Evolutionary conservation across 1,140 invertebrate species (phyloP).

Genomic region (Zaprionus vittiger): DNA sequence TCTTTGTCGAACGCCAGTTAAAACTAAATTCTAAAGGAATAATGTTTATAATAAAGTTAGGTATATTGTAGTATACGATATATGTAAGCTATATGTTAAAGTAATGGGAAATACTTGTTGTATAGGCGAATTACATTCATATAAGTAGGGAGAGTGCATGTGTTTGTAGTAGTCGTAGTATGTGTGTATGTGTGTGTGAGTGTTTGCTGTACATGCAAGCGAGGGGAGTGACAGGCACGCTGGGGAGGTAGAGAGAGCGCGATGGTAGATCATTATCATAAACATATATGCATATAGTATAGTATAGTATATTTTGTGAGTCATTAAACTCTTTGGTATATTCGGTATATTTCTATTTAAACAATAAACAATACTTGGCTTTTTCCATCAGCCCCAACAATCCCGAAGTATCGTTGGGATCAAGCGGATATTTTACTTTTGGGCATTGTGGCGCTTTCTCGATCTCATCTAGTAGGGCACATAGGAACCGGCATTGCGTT

Average conservation of each 20-base stretch:
- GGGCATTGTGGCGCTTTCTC: constrained; percentile 15
- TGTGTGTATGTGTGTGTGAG: constrained; percentile 16
- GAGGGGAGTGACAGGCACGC: constrained; percentile 5
- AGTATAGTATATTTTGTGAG: constrained; percentile 24
- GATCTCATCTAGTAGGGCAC: constrained; percentile 38
- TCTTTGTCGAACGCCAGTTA: constrained; percentile 30
- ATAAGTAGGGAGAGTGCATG: neutral
- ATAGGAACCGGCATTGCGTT: constrained; percentile 65
- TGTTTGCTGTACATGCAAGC: constrained; percentile 2
- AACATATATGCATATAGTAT: constrained; percentile 11
- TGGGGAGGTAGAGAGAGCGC: constrained; percentile 8
- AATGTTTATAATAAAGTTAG: constrained; percentile 25
- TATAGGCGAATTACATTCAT: constrained; percentile 14
- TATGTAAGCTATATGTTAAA: constrained; percentile 29
- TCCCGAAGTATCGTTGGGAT: neutral
- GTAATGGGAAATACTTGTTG: constrained; percentile 59
- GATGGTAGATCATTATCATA: constrained; percentile 15
- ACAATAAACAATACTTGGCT: constrained; percentile 42
- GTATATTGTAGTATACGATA: constrained; percentile 6
- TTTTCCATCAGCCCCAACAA: neutral
- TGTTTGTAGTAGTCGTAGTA: neutral
- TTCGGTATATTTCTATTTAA: constrained; percentile 27
- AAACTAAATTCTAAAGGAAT: constrained; percentile 37
- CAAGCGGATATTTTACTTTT: constrained; percentile 37
- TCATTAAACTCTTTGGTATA: constrained; percentile 24